Conservation (phyloP, 2,797 vertebrate species). For the Diglossa cyanea region DNA sequence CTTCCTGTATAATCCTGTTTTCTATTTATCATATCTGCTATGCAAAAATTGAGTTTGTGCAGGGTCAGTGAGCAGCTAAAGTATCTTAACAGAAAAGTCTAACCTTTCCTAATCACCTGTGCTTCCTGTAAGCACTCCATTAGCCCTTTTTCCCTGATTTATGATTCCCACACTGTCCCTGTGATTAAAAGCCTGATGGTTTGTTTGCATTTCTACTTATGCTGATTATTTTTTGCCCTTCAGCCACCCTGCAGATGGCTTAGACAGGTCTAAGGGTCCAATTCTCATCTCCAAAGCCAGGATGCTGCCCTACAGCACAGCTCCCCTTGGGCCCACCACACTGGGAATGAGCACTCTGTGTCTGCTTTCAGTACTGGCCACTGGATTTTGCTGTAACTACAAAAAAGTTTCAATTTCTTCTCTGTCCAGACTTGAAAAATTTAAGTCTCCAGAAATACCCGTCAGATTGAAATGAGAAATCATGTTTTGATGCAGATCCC, state of each 20-base stretch:
- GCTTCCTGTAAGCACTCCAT: slow-evolving; percentile 2
- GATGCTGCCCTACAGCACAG: neutral
- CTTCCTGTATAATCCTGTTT: neutral
- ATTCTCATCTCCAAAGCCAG: neutral
- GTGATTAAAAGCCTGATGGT: slow-evolving; percentile 24
- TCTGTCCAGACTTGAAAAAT: neutral
- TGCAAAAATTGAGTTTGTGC: neutral
- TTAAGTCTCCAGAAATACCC: neutral
- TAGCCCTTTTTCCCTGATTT: slow-evolving; percentile 13
- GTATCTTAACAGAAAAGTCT: neutral
- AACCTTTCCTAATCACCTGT: neutral
- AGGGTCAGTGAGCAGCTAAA: neutral
- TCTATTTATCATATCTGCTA: neutral
- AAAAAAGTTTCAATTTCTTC: neutral
- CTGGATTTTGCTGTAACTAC: neutral
- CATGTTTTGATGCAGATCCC: neutral
- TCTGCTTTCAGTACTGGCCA: neutral
- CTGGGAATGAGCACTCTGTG: rapidly evolving
- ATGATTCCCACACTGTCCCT: neutral
- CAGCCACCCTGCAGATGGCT: neutral
- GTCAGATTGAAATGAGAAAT: neutral
- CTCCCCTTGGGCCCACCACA: neutral
- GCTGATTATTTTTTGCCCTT: slow-evolving; percentile 10
- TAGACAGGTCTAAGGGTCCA: neutral
- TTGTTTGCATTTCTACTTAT: slow-evolving; percentile 51